These are phyloP conservation scores for Saccopteryx bilineata DNA, from an alignment of 2,113 vertebrate species.

Conservation along the genomic window DNA sequence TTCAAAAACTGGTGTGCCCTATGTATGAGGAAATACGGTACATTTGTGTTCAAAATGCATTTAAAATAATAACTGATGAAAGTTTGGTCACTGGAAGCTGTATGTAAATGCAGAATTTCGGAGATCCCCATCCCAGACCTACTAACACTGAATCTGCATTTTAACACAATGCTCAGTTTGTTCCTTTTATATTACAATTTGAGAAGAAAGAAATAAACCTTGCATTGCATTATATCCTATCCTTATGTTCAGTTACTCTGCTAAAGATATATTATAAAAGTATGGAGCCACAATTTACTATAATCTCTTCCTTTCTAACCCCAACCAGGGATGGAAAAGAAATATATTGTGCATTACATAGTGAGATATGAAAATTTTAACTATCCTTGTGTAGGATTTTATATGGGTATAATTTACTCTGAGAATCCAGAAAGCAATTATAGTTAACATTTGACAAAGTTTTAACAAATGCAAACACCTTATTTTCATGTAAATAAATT, in stretches of 20 bases:
- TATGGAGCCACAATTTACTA: not conserved
- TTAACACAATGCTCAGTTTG: not conserved
- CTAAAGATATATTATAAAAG: not conserved
- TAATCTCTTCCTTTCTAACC: not conserved
- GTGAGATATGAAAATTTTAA: not conserved
- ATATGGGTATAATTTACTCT: not conserved
- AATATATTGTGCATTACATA: not conserved
- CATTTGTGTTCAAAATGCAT: not conserved
- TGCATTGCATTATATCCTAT: accelerated
- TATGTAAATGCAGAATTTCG: not conserved
- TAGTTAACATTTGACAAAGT: not conserved
- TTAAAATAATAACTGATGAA: not conserved
- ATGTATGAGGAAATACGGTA: too few species aligned
- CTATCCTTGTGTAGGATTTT: not conserved
- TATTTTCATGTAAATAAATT: not conserved
- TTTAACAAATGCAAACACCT: not conserved
- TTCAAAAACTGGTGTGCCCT: too few species aligned
- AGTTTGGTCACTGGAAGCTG: not conserved
- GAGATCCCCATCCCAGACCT: accelerated
- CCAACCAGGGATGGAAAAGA: not conserved
- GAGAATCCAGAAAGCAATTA: not conserved
- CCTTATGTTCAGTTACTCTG: not conserved
- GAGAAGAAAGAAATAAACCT: not conserved
- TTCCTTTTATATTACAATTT: not conserved
- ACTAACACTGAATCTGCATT: not conserved